Conservation (phyloP, 2,797 vertebrate genomes). For the Iguana delicatissima region DNA sequence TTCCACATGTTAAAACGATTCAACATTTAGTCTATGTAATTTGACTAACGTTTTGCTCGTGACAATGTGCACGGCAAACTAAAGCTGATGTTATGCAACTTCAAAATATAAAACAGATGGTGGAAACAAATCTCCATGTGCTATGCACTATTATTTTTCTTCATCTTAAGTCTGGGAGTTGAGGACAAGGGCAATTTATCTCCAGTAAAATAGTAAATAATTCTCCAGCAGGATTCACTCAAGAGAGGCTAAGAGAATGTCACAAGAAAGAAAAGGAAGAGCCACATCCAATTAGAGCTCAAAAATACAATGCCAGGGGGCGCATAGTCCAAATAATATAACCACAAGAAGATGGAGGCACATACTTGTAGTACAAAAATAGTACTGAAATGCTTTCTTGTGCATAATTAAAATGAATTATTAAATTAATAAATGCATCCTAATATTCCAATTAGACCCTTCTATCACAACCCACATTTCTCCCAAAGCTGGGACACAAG, state of each 20-base stretch:
- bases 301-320: neutral
- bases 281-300: neutral
- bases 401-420: neutral
- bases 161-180: conserved; percentile 32
- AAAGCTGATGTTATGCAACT: conserved; percentile 64
- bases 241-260: conserved; percentile 1
- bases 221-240: conserved; percentile 24
- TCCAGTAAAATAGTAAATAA: conserved; percentile 33
- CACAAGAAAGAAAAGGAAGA: neutral
- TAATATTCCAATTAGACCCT: neutral
- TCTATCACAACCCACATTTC: neutral
- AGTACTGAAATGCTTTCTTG: neutral
- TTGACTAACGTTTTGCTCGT: conserved; percentile 70
- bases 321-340: neutral
- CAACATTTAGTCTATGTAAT: conserved; percentile 72
- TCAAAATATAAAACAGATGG: conserved; percentile 78
- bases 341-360: neutral
- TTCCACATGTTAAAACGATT: conserved; percentile 80
- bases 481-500: too few species aligned
- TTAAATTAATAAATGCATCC: neutral
- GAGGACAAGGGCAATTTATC: conserved; percentile 5
- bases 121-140: conserved; percentile 23
- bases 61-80: conserved; percentile 66
- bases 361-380: neutral
- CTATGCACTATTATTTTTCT: conserved; percentile 7